Evolutionary conservation across 1,140 invertebrate genomes (phyloP).

Genomic region (Pseudomyrmex gracilis): DNA sequence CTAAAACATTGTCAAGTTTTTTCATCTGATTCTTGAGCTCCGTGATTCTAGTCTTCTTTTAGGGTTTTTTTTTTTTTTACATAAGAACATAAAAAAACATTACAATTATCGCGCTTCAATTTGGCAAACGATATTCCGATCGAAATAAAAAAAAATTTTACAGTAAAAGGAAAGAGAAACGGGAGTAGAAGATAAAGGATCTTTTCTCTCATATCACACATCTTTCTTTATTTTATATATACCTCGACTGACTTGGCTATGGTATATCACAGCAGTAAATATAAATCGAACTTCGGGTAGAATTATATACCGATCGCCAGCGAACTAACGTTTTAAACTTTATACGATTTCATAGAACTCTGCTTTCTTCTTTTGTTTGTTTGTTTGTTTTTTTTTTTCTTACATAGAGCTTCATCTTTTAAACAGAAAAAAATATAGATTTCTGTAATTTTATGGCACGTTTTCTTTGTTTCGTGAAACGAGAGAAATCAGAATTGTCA

Average conservation of each 20-base stretch:
- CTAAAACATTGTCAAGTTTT: too few species aligned
- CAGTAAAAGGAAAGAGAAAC: too few species aligned
- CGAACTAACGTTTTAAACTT: constrained; percentile 37
- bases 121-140: too few species aligned
- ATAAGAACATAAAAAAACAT: too few species aligned
- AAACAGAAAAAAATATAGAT: background rate
- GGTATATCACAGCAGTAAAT: constrained; percentile 82
- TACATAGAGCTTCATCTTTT: background rate
- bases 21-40: too few species aligned
- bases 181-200: background rate
- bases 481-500: too few species aligned
- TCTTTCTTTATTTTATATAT: constrained; percentile 69
- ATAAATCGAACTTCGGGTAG: constrained; percentile 82
- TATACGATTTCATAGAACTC: constrained; percentile 3
- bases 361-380: background rate
- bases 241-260: constrained; percentile 76
- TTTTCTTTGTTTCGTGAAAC: too few species aligned
- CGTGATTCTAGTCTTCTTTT: too few species aligned
- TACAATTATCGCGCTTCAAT: too few species aligned
- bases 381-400: background rate
- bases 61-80: too few species aligned
- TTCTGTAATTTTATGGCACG: too few species aligned
- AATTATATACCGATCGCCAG: constrained; percentile 72
- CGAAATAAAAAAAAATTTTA: too few species aligned
- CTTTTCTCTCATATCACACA: constrained; percentile 17